phyloP scores from a whole-genome alignment of 2,888 invertebrate genomes.

The Dendrolimus pini region DNA sequence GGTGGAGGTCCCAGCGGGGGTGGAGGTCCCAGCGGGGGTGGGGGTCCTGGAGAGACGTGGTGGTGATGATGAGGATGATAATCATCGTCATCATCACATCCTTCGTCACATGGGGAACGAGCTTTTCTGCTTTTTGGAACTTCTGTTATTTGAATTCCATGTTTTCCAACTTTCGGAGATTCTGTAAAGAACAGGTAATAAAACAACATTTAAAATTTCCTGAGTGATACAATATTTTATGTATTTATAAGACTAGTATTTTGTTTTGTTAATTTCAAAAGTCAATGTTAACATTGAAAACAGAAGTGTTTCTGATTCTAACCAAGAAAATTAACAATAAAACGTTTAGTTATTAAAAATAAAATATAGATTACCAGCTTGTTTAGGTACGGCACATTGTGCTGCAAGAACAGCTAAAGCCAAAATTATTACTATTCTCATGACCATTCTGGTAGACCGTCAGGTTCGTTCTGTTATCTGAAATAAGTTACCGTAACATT shows the following conservation, averaged over 20 bases:
- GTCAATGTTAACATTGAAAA: too few species aligned
- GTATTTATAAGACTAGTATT: too few species aligned
- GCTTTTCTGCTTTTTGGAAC: conserved; percentile 14
- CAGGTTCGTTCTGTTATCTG: conserved; percentile 23
- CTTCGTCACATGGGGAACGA: conserved; percentile 18
- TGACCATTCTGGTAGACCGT: conserved; percentile 18
- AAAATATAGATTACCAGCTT: neutral
- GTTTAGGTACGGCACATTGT: conserved; percentile 17
- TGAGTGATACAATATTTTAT: too few species aligned
- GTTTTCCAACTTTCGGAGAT: conserved; percentile 2
- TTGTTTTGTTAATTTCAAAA: too few species aligned
- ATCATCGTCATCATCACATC: conserved; percentile 5
- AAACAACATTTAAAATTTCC: too few species aligned
- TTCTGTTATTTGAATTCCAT: conserved; percentile 5
- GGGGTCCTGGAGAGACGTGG: conserved; percentile 6
- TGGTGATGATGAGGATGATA: conserved; percentile 7
- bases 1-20: conserved; percentile 17
- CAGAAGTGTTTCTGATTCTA: too few species aligned
- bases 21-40: conserved; percentile 5
- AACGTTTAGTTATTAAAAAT: too few species aligned
- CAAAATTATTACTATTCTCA: conserved; percentile 14
- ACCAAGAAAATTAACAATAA: too few species aligned
- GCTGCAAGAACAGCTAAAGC: conserved; percentile 17
- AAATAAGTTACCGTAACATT: conserved; percentile 20
- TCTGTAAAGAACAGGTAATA: conserved; percentile 7